These are phyloP conservation scores for Syrmaticus mikado DNA, from an alignment of 2,113 vertebrate genomes.

Conservation along the genomic window DNA sequence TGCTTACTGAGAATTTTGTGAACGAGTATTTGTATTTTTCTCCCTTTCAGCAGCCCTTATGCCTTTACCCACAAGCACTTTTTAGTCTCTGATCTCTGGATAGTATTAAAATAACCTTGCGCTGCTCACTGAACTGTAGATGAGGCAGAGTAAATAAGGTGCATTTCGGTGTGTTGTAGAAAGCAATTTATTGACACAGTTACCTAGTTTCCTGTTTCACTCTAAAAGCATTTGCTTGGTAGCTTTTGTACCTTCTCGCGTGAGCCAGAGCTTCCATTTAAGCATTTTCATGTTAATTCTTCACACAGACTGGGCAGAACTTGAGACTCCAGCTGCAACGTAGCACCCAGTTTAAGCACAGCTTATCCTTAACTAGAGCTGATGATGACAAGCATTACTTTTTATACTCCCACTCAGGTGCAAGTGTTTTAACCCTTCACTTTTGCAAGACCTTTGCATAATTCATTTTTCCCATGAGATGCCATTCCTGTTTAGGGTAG, in stretches of 20 bases:
- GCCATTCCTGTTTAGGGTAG: not conserved
- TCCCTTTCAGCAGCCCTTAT: constrained; percentile 10
- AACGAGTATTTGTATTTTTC: constrained; percentile 44
- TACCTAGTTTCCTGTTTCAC: not conserved
- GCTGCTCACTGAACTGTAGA: not conserved
- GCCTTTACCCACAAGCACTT: not conserved
- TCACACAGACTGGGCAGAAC: not conserved
- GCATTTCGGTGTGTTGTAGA: not conserved
- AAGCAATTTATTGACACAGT: not conserved
- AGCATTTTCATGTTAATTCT: not conserved
- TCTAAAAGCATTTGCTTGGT: not conserved
- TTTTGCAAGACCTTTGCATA: not conserved
- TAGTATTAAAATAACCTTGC: constrained; percentile 48
- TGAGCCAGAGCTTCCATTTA: not conserved
- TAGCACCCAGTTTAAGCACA: not conserved
- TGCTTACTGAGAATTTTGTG: constrained; percentile 19
- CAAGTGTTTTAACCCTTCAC: constrained; percentile 29
- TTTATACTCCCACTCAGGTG: not conserved
- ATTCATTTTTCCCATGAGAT: not conserved
- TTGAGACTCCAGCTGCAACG: not conserved
- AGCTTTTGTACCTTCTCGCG: not conserved
- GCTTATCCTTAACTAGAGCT: not conserved
- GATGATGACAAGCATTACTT: not conserved
- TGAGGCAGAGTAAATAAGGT: not conserved
- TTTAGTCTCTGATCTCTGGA: not conserved